Conservation (phyloP, 2,797 vertebrate genomes). For the Odontamblyopus rebecca region DNA sequence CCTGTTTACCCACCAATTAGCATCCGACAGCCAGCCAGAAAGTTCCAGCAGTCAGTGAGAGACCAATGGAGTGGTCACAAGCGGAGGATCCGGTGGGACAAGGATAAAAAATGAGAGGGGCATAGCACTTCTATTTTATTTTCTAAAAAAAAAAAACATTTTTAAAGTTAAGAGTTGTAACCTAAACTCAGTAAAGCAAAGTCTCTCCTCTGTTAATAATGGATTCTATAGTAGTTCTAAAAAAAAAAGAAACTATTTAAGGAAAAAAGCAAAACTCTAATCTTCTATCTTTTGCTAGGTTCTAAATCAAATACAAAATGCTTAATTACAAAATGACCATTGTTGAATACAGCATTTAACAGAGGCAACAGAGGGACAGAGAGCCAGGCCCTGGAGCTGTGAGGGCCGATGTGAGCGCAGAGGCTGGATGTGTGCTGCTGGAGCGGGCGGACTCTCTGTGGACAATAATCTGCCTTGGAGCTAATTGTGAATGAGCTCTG, state of each 20-base stretch:
- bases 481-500: slow-evolving; percentile 68
- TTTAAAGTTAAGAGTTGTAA: slow-evolving; percentile 18
- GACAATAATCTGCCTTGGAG: slow-evolving; percentile 69
- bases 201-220: not conserved
- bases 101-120: slow-evolving; percentile 43
- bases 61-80: slow-evolving; percentile 62
- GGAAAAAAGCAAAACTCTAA: too few species aligned
- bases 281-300: not conserved
- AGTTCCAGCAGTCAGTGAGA: slow-evolving; percentile 79
- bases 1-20: slow-evolving; percentile 86
- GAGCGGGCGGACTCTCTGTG: slow-evolving; percentile 40
- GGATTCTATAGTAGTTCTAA: not conserved
- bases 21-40: slow-evolving; percentile 81
- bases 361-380: slow-evolving; percentile 38
- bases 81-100: slow-evolving; percentile 54
- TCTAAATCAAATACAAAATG: slow-evolving; percentile 21
- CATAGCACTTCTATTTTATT: slow-evolving; percentile 50
- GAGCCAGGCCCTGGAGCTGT: slow-evolving; percentile 58
- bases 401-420: slow-evolving; percentile 45
- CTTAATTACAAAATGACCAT: slow-evolving; percentile 38
- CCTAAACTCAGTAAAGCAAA: not conserved
- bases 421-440: slow-evolving; percentile 49
- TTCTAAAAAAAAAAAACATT: not conserved
- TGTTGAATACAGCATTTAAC: slow-evolving; percentile 58
- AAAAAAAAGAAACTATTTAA: too few species aligned